Conservation (phyloP, 1,140 invertebrate genomes). For the Ganaspis sp. region DNA sequence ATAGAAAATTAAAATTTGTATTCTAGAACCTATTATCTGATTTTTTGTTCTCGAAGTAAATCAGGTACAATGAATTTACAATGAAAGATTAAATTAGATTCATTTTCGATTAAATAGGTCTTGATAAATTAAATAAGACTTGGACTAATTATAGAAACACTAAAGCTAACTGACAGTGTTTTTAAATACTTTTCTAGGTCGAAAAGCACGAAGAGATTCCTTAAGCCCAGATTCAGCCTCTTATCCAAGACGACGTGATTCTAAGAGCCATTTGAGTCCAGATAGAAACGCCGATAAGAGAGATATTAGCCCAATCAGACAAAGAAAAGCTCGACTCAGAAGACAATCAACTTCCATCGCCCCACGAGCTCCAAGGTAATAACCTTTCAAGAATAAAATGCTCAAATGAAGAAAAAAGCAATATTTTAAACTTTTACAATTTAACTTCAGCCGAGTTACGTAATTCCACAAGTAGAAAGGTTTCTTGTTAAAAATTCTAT, state of each 20-base stretch:
- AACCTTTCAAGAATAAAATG: neutral
- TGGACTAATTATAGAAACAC: neutral
- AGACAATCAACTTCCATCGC: conserved; percentile 88
- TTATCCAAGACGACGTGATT: conserved; percentile 81
- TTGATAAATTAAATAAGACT: no score
- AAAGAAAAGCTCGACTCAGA: conserved; percentile 80
- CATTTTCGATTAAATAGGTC: no score
- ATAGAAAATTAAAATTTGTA: no score
- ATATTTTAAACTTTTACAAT: conserved; percentile 11
- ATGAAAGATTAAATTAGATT: no score
- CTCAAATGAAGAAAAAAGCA: neutral
- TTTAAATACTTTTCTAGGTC: conserved; percentile 72
- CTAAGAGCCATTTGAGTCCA: conserved; percentile 86
- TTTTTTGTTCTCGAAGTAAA: no score
- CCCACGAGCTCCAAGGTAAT: conserved; percentile 73
- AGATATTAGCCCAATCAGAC: conserved; percentile 83
- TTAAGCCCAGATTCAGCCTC: conserved; percentile 91
- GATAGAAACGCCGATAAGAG: conserved; percentile 83
- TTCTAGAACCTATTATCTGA: no score
- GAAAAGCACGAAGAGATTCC: conserved; percentile 87
- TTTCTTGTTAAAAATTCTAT: neutral
- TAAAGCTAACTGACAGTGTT: no score
- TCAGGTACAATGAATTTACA: no score
- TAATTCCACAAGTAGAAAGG: neutral
- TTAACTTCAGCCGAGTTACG: neutral